Conservation (phyloP, 2,113 vertebrate genomes). For the Erinaceus europaeus region DNA sequence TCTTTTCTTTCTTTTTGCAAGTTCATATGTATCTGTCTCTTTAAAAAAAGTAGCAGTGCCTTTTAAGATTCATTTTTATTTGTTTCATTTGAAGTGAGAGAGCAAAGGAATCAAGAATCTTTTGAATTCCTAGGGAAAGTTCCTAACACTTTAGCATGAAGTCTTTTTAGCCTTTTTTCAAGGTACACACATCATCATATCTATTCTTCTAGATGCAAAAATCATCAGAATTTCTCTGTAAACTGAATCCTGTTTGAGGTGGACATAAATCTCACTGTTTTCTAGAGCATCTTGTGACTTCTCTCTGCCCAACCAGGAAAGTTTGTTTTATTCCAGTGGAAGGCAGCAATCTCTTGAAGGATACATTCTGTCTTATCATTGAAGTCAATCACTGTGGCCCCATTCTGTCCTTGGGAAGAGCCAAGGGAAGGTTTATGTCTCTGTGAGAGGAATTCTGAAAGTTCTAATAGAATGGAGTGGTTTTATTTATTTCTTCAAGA, state of each 20-base stretch:
- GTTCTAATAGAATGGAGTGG: not conserved
- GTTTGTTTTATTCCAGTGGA: not conserved
- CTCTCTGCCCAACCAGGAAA: not conserved
- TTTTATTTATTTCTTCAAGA: not conserved
- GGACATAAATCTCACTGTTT: fast-evolving
- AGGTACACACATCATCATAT: too few species aligned
- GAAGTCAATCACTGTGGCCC: too few species aligned
- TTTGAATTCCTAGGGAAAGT: too few species aligned
- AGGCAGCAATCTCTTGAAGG: not conserved
- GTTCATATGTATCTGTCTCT: too few species aligned
- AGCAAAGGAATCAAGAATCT: too few species aligned
- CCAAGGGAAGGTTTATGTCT: not conserved
- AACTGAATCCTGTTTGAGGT: fast-evolving
- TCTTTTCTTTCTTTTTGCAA: too few species aligned
- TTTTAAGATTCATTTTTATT: too few species aligned
- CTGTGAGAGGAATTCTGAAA: not conserved
- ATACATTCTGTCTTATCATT: fast-evolving
- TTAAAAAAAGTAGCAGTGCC: too few species aligned
- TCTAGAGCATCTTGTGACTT: fast-evolving
- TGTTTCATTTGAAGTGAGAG: too few species aligned
- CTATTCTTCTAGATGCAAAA: fast-evolving
- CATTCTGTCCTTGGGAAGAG: fast-evolving
- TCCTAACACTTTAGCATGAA: too few species aligned
- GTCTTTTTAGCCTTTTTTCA: too few species aligned
- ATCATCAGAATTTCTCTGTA: not conserved